Evolutionary conservation across 1,140 invertebrate genomes (phyloP).

Genomic region (Hesperophylax magnus): DNA sequence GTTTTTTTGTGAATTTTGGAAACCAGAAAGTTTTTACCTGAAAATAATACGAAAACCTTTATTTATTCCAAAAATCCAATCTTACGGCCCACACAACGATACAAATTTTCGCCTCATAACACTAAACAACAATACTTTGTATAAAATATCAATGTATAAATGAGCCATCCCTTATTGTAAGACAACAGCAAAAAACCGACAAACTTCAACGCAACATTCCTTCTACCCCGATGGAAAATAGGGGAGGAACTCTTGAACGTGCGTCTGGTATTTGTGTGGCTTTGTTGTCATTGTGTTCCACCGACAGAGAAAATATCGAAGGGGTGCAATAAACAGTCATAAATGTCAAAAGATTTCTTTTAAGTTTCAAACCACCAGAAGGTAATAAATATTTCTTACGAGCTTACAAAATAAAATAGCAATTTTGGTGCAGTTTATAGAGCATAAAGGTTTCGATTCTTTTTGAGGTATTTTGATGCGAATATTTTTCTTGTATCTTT

Average conservation of each 20-base stretch:
- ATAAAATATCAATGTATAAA: constrained; percentile 27
- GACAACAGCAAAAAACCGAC: not conserved
- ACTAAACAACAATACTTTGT: not conserved
- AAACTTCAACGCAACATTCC: not conserved
- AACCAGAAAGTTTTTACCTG: too few species aligned
- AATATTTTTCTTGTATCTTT: not conserved
- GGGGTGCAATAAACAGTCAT: constrained; percentile 40
- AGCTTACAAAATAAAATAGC: not conserved
- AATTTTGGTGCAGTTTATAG: not conserved
- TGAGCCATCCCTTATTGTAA: not conserved
- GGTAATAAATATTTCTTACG: not conserved
- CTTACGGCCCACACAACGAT: not conserved
- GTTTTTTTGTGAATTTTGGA: too few species aligned
- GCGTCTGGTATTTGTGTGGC: constrained; percentile 3
- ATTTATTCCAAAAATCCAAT: not conserved
- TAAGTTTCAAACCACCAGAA: not conserved
- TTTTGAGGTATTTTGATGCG: not conserved
- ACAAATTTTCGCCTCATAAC: not conserved
- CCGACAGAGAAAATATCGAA: constrained; percentile 37
- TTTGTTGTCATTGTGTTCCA: constrained; percentile 11
- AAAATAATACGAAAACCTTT: too few species aligned
- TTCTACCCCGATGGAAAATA: not conserved
- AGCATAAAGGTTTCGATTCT: not conserved
- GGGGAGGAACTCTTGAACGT: not conserved
- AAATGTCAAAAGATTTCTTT: constrained; percentile 29